Conservation (phyloP, 2,113 vertebrate species). For the Ptilorrhoa leucosticta region DNA sequence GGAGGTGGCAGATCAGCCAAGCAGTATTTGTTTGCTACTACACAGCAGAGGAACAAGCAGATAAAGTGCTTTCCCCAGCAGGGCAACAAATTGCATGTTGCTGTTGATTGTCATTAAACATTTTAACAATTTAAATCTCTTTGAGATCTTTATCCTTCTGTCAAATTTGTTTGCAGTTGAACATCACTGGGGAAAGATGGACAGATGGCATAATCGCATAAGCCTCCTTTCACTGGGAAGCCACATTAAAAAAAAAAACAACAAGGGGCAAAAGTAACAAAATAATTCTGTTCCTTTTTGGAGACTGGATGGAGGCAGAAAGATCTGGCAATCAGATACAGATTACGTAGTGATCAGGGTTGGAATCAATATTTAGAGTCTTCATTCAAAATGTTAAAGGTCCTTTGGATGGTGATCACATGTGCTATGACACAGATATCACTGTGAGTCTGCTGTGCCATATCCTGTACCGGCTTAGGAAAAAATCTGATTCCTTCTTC, state of each 20-base stretch:
- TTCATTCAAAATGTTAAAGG: background rate
- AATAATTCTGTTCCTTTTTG: background rate
- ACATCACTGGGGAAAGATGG: background rate
- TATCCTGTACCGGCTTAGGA: background rate
- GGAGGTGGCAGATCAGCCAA: background rate
- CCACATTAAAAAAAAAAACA: background rate
- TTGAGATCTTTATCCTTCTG: background rate
- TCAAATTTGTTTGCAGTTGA: background rate
- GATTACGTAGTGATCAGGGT: background rate
- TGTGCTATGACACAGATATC: background rate
- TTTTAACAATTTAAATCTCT: conserved; percentile 11
- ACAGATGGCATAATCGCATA: conserved; percentile 23
- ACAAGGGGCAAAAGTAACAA: background rate
- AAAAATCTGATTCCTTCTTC: background rate
- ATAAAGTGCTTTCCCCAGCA: background rate
- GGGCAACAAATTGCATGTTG: background rate
- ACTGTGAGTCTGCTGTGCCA: background rate
- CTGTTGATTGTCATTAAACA: background rate
- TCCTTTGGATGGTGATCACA: background rate
- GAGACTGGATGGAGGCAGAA: background rate
- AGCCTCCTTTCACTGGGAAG: background rate
- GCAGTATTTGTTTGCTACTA: background rate
- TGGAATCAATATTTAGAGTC: background rate
- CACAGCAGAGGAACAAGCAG: background rate
- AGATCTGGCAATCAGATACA: background rate